Percentiles rank a stretch among this genome's conserved stretches.
Evolutionary conservation across 2,113 vertebrate genomes (phyloP).

Genomic region (Isichthys henryi): DNA sequence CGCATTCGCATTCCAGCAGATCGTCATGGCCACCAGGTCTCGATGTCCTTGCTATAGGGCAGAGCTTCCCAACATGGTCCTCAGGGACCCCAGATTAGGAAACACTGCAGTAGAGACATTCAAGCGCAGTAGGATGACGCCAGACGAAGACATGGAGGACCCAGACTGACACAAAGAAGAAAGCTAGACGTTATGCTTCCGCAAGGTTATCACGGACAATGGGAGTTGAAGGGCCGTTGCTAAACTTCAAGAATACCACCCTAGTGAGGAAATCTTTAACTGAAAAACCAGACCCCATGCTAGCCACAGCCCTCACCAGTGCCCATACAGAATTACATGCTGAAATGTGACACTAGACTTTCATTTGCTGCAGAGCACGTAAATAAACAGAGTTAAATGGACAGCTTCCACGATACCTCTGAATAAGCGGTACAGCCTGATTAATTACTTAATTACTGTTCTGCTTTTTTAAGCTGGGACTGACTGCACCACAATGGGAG

Average conservation of each 20-base stretch:
- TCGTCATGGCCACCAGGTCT: not conserved
- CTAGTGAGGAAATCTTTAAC: not conserved
- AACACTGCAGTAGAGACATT: not conserved
- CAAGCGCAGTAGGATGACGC: constrained; percentile 36
- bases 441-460: not conserved
- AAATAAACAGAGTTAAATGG: not conserved
- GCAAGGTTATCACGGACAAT: not conserved
- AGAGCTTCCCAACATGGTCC: not conserved
- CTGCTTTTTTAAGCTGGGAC: not conserved
- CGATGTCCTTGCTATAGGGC: constrained; percentile 23
- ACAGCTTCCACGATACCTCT: not conserved
- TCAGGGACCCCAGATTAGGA: not conserved
- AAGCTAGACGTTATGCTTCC: constrained; percentile 23
- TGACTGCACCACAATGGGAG: not conserved
- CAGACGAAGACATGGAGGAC: constrained; percentile 44
- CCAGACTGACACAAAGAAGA: constrained; percentile 31
- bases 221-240: not conserved
- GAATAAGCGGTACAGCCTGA: not conserved
- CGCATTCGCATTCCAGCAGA: not conserved
- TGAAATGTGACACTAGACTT: not conserved
- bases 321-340: not conserved
- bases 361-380: not conserved
- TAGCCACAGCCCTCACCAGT: not conserved
- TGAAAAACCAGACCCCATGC: not conserved
- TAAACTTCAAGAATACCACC: not conserved